Evolutionary conservation across 2,113 vertebrate genomes (phyloP), one percentile per base, ranked within the genome.

Genomic region (Neolamprologus longior): DNA sequence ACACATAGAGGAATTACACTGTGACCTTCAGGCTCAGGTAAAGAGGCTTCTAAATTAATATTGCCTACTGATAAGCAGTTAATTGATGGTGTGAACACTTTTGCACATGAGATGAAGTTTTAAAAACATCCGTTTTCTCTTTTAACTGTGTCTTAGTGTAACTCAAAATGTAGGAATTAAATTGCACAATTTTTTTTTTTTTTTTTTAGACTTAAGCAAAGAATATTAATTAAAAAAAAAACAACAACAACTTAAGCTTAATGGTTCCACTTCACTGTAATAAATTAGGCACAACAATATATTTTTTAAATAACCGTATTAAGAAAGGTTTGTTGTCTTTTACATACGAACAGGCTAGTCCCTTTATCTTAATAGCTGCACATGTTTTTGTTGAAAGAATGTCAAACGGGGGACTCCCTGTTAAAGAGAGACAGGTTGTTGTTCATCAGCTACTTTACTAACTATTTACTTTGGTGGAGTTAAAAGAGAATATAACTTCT

Each of bases 161-260:
- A 47, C 42, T 73, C 14, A 45, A 28, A 47, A 9, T 45, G 21
- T 45, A 15, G 40, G n/a, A 73, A 71, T 71, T 71, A 4, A 71
- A 40, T 8, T 45, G 8, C 66, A 26, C 21, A 71, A 58, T n/a
- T n/a, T n/a, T n/a, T n/a, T n/a, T n/a, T n/a, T n/a, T n/a, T 26
- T 3, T 42, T 42, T 24, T 54, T 55, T 6, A 1, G 57, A 58
- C 26, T 17, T 31, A 9, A 71, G 37, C 13, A 42, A 14, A 10
- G 2, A 35, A 35, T 35, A 66, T 66, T 37, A 35, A 35, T 35
- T n/a, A 19, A 7, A 0, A 35, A 35, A 0, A 35, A 17, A 31
- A 9, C 2, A 58, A 6, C 0, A 14, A 9, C 13, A 9, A 9
- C 7, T 71, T 71, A 71, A 42, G 13, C 66, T 71, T 45, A 73